Base-by-base conservation (phyloP, 2,888 invertebrate species). In the Caenorhabditis angaria region DNA sequence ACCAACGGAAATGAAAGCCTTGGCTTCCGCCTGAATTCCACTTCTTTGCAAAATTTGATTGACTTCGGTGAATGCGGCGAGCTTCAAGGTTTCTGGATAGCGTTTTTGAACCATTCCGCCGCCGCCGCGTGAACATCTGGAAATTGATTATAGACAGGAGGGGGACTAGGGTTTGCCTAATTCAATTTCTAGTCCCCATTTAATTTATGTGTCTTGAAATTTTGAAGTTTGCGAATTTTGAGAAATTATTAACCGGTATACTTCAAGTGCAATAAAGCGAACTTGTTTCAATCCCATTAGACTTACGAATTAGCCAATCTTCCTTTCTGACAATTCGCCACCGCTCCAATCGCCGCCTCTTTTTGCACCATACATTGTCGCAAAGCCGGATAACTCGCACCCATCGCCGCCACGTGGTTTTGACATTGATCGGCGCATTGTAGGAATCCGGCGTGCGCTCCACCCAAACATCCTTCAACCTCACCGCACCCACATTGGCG, bases 61-160 rank as follows among this genome's bases (percentile, higher is more conserved):
- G 65, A 83, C 76, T 70, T 83, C 83, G 53, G 80, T 76, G 72
- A 84, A 82, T 18, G 85, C 84, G 28, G 85, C 85, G 53, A 86
- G 76, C 68, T 86, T 83, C 50, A 86, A 66, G 0, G 86, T 86
- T 62, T 86, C 86, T n/a, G 84, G 82, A 67, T 83, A 86, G 25
- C 86, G 80, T 67, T 86, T 86, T 22, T 77, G 81, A 14, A 86
- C 85, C 78, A 77, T 76, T 14, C 77, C 74, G n/a, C 81, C 80
- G 29, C 81, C 76, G 14, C 61, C 64, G 1, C 71, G 66, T 12
- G 83, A 76, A 58, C 85, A 83, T n/a, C 78, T 78, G 70, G 41
- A 78, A 62, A 25, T 18, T 41, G 8, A 27, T 35, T n/a, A n/a
- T n/a, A n/a, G n/a, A n/a, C n/a, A n/a, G n/a, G n/a, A n/a, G n/a